Percentiles rank a stretch among this genome's conserved stretches.
Evolutionary conservation across 2,797 vertebrate species (phyloP).

Genomic region (Manis javanica): DNA sequence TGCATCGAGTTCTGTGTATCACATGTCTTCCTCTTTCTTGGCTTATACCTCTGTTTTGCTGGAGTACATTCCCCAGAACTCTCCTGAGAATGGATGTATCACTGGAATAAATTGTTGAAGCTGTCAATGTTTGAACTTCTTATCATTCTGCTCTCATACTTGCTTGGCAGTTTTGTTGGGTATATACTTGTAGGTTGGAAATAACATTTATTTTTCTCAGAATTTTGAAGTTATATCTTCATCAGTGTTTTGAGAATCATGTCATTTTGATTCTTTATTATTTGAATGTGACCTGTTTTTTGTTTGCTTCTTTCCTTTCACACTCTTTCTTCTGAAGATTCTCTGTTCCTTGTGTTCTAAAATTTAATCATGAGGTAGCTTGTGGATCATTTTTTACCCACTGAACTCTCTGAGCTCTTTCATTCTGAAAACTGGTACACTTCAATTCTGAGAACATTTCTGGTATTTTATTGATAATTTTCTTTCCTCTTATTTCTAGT

Average conservation of each 20-base stretch:
- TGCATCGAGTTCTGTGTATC: neutral
- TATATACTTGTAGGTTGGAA: neutral
- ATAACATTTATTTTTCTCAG: neutral
- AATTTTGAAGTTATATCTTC: neutral
- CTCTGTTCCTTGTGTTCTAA: neutral
- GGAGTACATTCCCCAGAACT: neutral
- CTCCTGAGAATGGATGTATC: neutral
- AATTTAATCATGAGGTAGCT: conserved; percentile 4
- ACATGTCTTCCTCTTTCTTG: neutral
- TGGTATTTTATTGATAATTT: neutral
- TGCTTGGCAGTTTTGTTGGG: neutral
- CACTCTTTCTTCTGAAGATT: neutral
- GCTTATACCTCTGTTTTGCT: neutral
- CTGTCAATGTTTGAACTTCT: neutral
- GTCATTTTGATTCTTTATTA: neutral
- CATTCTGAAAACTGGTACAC: neutral
- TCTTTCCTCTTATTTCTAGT: neutral
- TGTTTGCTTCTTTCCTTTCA: neutral
- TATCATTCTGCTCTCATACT: neutral
- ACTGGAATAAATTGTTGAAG: neutral
- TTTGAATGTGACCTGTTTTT: neutral
- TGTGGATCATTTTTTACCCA: neutral
- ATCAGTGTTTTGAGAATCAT: neutral
- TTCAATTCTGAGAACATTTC: neutral
- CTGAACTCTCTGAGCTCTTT: neutral